Base-by-base conservation (phyloP, 2,113 vertebrate genomes). In the Barnardius zonarius region DNA sequence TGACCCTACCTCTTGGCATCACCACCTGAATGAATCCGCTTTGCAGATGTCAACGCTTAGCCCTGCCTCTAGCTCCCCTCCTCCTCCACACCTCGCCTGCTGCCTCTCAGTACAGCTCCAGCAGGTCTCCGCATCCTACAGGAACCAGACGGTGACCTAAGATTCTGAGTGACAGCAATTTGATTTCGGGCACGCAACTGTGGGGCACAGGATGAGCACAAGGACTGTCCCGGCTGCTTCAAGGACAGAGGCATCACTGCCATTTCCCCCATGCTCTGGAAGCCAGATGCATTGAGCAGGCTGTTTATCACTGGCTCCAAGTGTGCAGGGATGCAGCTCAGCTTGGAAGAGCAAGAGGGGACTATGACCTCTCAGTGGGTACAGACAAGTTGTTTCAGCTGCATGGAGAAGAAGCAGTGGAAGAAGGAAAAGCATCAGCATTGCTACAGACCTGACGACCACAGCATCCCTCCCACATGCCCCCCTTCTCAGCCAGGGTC, bases 1-100 rank as follows among this genome's bases (percentile, higher is more conserved):
- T 0, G 52, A 57, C 54, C 48, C 64, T 24, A 2, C 31, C 23
- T 37, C 64, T 35, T 11, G 48, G 86, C 48, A 64, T 66, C 55
- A 4, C 33, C 2, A 5, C 9, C 12, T 2, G 62, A 12, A n/a
- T 0, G 1, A 22, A 30, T 68, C 49, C 1, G 1, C 20, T 1
- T 7, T 0, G 5, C 46, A 18, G 75, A 25, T 64, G 57, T 25
- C 84, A 44, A 4, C 0, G 0, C 52, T 46, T 12, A 28, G 11
- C 62, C 67, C 66, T 33, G 66, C 44, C 41, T 14, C 10, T n/a
- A 2, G 2, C 35, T 43, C 11, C 46, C 52, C 77, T 79, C 46
- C 86, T 74, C 48, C 61, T 63, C 35, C 67, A n/a, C 67, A 48
- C 37, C 63, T 43, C 1, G 0, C 64, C 73, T 63, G 48, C 73